Percentiles rank a stretch among this genome's conserved stretches.
phyloP scores from a whole-genome alignment of 2,888 invertebrate species.

The Anodontia alba region DNA sequence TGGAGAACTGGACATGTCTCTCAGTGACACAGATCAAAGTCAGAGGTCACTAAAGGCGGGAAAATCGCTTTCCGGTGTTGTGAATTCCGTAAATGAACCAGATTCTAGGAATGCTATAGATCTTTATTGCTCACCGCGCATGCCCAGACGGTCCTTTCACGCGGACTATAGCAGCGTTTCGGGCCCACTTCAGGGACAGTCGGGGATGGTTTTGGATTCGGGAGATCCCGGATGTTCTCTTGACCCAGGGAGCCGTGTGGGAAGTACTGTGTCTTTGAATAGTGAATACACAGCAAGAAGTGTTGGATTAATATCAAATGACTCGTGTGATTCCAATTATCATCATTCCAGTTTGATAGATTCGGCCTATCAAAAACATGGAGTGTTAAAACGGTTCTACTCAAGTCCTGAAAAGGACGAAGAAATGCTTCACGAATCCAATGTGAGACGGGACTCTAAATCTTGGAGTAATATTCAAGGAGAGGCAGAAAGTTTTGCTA shows the following conservation, averaged over 20 bases:
- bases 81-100: slow-evolving; percentile 40
- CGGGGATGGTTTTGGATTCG: slow-evolving; percentile 39
- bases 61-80: slow-evolving; percentile 49
- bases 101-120: slow-evolving; percentile 65
- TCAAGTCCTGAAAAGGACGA: slow-evolving; percentile 68
- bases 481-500: slow-evolving; percentile 47
- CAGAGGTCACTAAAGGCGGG: slow-evolving; percentile 25
- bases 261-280: slow-evolving; percentile 75
- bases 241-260: slow-evolving; percentile 72
- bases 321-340: slow-evolving; percentile 68
- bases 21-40: slow-evolving; percentile 26
- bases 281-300: slow-evolving; percentile 79
- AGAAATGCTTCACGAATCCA: slow-evolving; percentile 33
- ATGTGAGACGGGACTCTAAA: slow-evolving; percentile 64
- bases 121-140: slow-evolving; percentile 78
- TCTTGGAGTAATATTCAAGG: slow-evolving; percentile 66
- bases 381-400: slow-evolving; percentile 63
- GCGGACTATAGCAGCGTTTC: background rate
- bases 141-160: slow-evolving; percentile 70
- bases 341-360: slow-evolving; percentile 57
- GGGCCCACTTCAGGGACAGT: slow-evolving; percentile 27
- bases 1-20: slow-evolving; percentile 59
- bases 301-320: slow-evolving; percentile 79
- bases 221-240: slow-evolving; percentile 52
- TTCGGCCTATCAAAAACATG: slow-evolving; percentile 64